Percentiles rank a stretch among this genome's conserved stretches.
Evolutionary conservation across 1,140 invertebrate genomes (phyloP).

Genomic region (Habropoda laboriosa): DNA sequence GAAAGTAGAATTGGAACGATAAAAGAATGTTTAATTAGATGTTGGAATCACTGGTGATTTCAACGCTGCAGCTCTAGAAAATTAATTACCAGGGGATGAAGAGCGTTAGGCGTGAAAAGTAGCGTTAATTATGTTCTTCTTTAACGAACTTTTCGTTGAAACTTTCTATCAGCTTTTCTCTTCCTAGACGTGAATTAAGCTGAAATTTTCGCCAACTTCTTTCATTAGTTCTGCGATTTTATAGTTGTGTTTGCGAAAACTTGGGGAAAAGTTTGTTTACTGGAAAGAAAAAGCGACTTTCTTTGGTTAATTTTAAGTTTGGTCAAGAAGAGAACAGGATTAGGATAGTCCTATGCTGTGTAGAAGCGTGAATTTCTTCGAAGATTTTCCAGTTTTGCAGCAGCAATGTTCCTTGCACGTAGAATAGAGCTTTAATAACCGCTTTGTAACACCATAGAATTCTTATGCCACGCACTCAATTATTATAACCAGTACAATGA

Average conservation of each 20-base stretch:
- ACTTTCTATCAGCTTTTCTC: not conserved
- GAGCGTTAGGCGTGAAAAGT: not conserved
- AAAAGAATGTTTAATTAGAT: not conserved
- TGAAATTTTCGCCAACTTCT: not conserved
- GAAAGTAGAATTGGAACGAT: not conserved
- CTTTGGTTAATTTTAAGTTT: not conserved
- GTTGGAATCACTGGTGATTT: slow-evolving; percentile 50
- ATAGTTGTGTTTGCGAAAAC: not conserved
- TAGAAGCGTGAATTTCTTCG: too few species aligned
- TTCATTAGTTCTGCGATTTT: slow-evolving; percentile 8
- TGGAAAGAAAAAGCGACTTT: not conserved
- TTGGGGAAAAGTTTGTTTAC: not conserved
- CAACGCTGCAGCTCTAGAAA: slow-evolving; percentile 23
- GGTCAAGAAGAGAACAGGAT: too few species aligned
- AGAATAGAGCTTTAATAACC: too few species aligned
- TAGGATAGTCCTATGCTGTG: too few species aligned
- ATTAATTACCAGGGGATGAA: slow-evolving; percentile 6
- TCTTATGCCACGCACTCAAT: too few species aligned
- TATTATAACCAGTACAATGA: too few species aligned
- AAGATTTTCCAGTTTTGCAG: too few species aligned
- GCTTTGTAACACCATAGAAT: too few species aligned
- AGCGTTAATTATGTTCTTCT: not conserved
- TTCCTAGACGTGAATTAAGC: not conserved
- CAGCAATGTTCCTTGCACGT: too few species aligned
- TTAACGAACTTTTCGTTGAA: not conserved